Percentiles rank a stretch among this genome's conserved stretches.
These are phyloP conservation scores for Caligus rogercresseyi DNA, from an alignment of 1,140 invertebrate species.

Conservation along the genomic window DNA sequence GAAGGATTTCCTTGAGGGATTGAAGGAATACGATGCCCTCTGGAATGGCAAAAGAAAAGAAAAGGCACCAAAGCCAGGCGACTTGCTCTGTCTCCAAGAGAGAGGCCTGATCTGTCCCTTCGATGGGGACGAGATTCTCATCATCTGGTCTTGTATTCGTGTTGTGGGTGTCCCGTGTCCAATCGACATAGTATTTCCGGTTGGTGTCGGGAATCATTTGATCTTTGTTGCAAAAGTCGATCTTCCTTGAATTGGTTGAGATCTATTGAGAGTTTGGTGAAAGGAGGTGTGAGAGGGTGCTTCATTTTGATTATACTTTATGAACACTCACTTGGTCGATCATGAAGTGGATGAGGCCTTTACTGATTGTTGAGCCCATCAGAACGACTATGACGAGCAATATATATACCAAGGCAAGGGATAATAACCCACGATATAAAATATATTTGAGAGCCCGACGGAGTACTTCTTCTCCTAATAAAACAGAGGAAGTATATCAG, in stretches of 20 bases:
- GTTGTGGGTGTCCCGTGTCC: background rate
- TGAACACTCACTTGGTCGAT: background rate
- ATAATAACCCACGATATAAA: background rate
- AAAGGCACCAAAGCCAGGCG: conserved; percentile 79
- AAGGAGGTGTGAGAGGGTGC: too few species aligned
- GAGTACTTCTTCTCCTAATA: background rate
- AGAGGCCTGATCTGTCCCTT: background rate
- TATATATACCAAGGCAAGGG: background rate
- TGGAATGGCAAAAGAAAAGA: conserved; percentile 64
- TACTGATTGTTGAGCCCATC: background rate
- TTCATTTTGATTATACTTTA: background rate
- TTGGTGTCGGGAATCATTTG: background rate
- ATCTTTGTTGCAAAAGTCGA: background rate
- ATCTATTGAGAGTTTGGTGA: background rate
- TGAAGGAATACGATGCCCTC: conserved; percentile 58
- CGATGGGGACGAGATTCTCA: background rate
- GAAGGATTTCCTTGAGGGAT: conserved; percentile 68
- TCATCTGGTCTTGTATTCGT: too few species aligned
- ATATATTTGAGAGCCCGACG: background rate
- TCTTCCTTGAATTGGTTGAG: background rate
- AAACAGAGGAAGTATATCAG: too few species aligned
- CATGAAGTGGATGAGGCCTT: background rate
- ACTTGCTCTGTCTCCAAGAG: conserved; percentile 52
- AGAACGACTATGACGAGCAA: background rate
- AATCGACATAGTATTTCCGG: background rate